Percentiles rank a stretch among this genome's conserved stretches.
These are phyloP conservation scores for Micromys minutus DNA, from an alignment of 2,113 vertebrate genomes.

Conservation along the genomic window DNA sequence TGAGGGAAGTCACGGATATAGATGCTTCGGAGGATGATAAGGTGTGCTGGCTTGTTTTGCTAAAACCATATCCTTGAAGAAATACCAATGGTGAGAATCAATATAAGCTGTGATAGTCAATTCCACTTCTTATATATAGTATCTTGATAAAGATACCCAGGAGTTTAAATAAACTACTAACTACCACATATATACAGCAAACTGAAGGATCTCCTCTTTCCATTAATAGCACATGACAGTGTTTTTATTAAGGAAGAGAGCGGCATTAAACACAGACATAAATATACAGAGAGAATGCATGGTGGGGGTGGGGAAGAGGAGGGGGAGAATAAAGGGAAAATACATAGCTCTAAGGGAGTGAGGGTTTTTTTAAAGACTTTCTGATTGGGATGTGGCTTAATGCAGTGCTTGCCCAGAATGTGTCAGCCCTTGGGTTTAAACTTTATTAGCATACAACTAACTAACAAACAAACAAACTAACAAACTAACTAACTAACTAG, in stretches of 20 bases:
- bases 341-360: background rate
- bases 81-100: constrained; percentile 3
- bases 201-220: background rate
- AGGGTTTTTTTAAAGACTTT: background rate
- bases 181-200: background rate
- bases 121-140: constrained; percentile 20
- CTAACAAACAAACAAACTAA: background rate
- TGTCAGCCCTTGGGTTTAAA: background rate
- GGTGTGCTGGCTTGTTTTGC: constrained; percentile 40
- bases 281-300: background rate
- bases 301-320: no score
- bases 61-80: constrained; percentile 7
- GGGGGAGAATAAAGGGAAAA: background rate
- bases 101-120: constrained; percentile 45
- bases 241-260: constrained; percentile 42
- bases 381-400: background rate
- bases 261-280: constrained; percentile 24
- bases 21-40: constrained; percentile 1
- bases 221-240: background rate
- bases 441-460: background rate
- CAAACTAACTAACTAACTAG: background rate
- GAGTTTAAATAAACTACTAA: background rate
- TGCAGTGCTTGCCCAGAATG: background rate
- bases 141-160: constrained; percentile 5
- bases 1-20: background rate